Percentiles rank a stretch among this genome's conserved stretches.
Evolutionary conservation across 37 sponge, comb jelly and placozoan species (phyloP).

Genomic region (Halisarca cf. caerulea): DNA sequence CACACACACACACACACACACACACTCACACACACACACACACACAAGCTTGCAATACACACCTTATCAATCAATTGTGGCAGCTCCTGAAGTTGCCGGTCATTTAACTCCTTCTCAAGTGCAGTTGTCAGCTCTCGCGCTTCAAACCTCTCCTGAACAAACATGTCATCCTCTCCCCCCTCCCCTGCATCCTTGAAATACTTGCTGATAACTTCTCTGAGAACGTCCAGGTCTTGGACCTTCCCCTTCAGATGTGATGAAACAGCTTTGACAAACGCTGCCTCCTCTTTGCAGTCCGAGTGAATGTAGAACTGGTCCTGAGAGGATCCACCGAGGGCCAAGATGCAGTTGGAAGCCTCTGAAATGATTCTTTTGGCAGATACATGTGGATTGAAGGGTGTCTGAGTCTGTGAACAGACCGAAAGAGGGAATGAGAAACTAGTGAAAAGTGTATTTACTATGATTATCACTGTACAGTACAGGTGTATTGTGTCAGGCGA

Average conservation of each 20-base stretch:
- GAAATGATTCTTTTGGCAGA: neutral
- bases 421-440: no score
- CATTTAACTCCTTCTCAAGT: constrained; percentile 45
- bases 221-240: neutral
- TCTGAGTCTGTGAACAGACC: no score
- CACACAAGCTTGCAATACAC: neutral
- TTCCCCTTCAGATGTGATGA: neutral
- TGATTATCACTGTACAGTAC: no score
- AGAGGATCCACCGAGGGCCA: neutral
- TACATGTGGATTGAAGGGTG: no score
- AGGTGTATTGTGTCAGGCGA: no score
- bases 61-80: constrained; percentile 67
- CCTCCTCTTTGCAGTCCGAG: neutral
- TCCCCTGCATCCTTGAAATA: neutral
- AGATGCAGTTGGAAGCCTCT: neutral
- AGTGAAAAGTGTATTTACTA: no score
- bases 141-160: neutral
- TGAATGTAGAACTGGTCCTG: constrained; percentile 16
- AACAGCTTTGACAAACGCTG: neutral
- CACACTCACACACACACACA: neutral
- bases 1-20: neutral
- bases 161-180: neutral
- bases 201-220: neutral
- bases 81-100: constrained; percentile 42
- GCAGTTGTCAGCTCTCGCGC: constrained; percentile 43